Conservation (phyloP, 2,888 invertebrate species). For the Erannis defoliaria region DNA sequence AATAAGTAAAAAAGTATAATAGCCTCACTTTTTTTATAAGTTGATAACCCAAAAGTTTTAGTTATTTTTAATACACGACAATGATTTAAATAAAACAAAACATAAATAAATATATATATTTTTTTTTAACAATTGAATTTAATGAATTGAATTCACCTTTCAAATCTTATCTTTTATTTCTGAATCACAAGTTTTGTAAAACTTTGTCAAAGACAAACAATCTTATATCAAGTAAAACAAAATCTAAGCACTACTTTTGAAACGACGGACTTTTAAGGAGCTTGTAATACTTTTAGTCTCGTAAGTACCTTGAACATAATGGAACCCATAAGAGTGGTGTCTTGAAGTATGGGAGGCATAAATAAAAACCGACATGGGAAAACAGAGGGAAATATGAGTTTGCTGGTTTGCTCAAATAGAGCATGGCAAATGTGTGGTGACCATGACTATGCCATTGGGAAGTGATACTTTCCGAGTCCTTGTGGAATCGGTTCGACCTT, state of each 20-base stretch:
- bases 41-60: too few species aligned
- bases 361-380: constrained; percentile 39
- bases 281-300: not conserved
- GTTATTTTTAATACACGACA: too few species aligned
- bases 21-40: too few species aligned
- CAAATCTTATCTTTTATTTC: too few species aligned
- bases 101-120: too few species aligned
- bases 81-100: too few species aligned
- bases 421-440: constrained; percentile 17
- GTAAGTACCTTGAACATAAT: constrained; percentile 17
- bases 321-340: constrained; percentile 22
- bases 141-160: too few species aligned
- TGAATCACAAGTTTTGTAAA: too few species aligned
- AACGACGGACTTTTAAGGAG: not conserved
- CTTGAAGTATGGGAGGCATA: constrained; percentile 33
- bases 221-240: too few species aligned
- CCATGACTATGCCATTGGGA: constrained; percentile 9
- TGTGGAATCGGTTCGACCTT: not conserved
- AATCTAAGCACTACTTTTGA: not conserved
- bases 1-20: too few species aligned
- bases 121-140: too few species aligned
- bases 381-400: constrained; percentile 35
- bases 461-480: not conserved
- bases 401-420: constrained; percentile 26
- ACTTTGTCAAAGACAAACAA: too few species aligned